Conservation (phyloP, 2,113 vertebrate species). For the Anser brachyrhynchus region DNA sequence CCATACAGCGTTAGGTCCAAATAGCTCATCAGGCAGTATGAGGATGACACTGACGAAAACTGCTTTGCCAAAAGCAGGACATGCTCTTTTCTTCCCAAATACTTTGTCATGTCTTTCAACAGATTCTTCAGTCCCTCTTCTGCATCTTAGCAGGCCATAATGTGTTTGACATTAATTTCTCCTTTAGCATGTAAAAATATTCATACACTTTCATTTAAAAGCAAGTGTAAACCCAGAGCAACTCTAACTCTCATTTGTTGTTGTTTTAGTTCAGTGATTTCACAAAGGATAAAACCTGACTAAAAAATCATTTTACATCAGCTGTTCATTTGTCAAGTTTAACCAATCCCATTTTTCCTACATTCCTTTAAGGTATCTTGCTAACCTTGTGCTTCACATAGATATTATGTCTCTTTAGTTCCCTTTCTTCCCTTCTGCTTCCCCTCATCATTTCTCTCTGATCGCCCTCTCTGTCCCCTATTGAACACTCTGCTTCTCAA, state of each 20-base stretch:
- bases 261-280: neutral
- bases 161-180: constrained; percentile 40
- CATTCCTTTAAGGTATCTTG: neutral
- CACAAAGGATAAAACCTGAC: neutral
- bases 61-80: constrained; percentile 38
- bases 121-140: constrained; percentile 39
- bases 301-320: neutral
- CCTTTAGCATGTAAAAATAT: constrained; percentile 41
- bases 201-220: neutral
- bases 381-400: neutral
- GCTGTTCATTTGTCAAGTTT: neutral
- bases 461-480: neutral
- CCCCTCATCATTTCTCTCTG: neutral
- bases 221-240: neutral
- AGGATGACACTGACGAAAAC: neutral
- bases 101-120: constrained; percentile 57
- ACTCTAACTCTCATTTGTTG: neutral
- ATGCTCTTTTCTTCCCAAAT: constrained; percentile 31
- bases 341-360: neutral
- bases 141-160: constrained; percentile 45
- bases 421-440: neutral
- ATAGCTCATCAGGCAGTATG: neutral
- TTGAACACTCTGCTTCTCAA: neutral
- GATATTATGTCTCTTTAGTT: neutral
- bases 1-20: neutral